Base-by-base conservation (phyloP, 2,113 vertebrate species). In the Trochalopteron elliotii region DNA sequence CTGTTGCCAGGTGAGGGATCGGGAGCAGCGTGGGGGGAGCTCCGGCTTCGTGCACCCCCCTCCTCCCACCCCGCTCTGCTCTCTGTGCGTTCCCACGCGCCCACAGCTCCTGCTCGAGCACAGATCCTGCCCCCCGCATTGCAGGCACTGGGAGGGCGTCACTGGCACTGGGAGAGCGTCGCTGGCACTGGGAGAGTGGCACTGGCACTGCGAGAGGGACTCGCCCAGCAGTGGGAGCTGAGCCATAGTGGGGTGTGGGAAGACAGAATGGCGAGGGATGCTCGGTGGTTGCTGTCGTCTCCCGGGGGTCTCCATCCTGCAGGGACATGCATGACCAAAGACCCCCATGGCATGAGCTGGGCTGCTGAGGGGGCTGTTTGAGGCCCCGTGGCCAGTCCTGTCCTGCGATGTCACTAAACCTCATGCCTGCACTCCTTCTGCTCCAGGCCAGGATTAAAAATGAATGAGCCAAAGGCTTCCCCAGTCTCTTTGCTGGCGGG, bases 331-430 rank as follows among this genome's bases (percentile, higher is more conserved):
- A 2, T 50, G 33, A 67, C 6, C 19, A 11, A 42, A 76, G 47
- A 28, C 28, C 25, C 30, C 7, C 3, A 0, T 4, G 77, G 27
- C 37, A 7, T 35, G 35, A 56, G 23, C 20, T 5, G 22, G 37
- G 52, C 47, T 65, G 61, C n/a, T 31, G 3, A 15, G 25, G 57
- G 35, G 15, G 8, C 39, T 47, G 6, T 30, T 12, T 23, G 47
- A 12, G 12, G 28, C 11, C 35, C 22, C 4, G 0, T 3, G 22
- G 56, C 23, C 2, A 2, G 7, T 35, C 37, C 40, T 4, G 2
- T 55, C 33, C 63, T 17, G 24, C 55, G 13, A 14, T 2, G 4
- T 31, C 20, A 31, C 69, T 2, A 3, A 67, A 24, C 52, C 15
- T 74, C 8, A 1, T 1, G 3, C 47, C 47, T 3, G 5, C 64